Percentiles rank a stretch among this genome's conserved stretches.
Conservation (phyloP, 2,797 vertebrate species). For the Emys orbicularis region DNA sequence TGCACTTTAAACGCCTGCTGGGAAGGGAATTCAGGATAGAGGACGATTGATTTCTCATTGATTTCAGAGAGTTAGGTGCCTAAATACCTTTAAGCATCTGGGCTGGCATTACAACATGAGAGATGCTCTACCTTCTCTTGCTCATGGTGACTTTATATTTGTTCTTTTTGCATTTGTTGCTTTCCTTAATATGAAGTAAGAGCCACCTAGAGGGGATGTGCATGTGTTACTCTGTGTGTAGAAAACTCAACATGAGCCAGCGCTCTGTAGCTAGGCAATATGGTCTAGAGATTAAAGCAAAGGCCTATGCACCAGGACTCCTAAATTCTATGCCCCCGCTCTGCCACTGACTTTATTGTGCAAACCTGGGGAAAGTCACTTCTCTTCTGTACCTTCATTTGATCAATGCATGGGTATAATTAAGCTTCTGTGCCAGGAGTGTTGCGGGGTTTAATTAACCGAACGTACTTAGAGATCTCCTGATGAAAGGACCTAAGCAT, state of each 20-base stretch:
- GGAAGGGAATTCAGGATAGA: fast-evolving
- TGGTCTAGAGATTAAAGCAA: neutral
- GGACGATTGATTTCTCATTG: neutral
- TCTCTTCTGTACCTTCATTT: neutral
- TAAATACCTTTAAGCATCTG: neutral
- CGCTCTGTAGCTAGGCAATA: neutral
- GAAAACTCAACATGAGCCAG: neutral
- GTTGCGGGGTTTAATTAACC: neutral
- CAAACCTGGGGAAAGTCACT: neutral
- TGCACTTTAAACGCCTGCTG: neutral
- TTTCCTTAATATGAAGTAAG: neutral
- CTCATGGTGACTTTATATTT: neutral
- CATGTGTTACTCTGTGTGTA: neutral
- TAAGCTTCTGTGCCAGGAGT: neutral
- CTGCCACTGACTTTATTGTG: fast-evolving
- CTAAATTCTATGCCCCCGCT: neutral
- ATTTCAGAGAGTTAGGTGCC: neutral
- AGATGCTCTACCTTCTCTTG: neutral
- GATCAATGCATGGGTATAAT: neutral
- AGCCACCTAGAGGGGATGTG: neutral
- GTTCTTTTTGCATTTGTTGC: neutral
- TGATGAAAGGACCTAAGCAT: neutral
- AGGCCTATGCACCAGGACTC: fast-evolving
- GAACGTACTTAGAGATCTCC: neutral
- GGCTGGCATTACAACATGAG: neutral